Percentiles rank a stretch among this genome's conserved stretches.
These are phyloP conservation scores for Orthosia gracilis DNA, from an alignment of 2,888 invertebrate species.

Conservation along the genomic window DNA sequence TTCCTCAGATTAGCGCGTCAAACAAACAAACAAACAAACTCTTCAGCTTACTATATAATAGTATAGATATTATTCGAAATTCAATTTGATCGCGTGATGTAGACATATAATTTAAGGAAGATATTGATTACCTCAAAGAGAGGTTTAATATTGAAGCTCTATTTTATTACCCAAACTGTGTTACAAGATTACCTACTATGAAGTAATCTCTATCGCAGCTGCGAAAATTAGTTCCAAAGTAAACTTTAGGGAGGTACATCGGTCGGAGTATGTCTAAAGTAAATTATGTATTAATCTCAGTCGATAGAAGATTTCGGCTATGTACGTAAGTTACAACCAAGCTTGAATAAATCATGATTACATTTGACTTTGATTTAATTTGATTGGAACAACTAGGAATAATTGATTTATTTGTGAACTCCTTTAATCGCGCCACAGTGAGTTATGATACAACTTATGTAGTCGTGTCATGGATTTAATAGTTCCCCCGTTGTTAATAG, in stretches of 20 bases:
- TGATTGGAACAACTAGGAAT: constrained; percentile 44
- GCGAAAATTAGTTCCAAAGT: constrained; percentile 70
- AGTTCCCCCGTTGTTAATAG: constrained; percentile 41
- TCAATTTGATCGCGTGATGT: constrained; percentile 46
- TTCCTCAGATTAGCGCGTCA: too few species aligned
- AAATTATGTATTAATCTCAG: constrained; percentile 67
- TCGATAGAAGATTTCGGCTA: constrained; percentile 55
- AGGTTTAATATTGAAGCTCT: constrained; percentile 43
- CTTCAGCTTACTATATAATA: too few species aligned
- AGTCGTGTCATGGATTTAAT: constrained; percentile 52
- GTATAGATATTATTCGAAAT: constrained; percentile 30
- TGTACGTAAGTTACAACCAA: constrained; percentile 50
- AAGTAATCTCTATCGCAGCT: constrained; percentile 68
- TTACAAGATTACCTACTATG: constrained; percentile 58
- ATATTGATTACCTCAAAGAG: constrained; percentile 45
- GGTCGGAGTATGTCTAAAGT: constrained; percentile 59
- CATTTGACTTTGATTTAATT: constrained; percentile 57
- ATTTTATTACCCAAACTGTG: constrained; percentile 50
- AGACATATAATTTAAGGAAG: constrained; percentile 40
- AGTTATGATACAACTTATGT: constrained; percentile 52
- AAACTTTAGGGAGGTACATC: constrained; percentile 62
- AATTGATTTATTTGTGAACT: constrained; percentile 50
- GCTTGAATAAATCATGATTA: constrained; percentile 59
- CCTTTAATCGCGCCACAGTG: constrained; percentile 33
- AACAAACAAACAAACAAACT: too few species aligned